These are phyloP conservation scores for Sigmodon hispidus DNA, from an alignment of 2,113 vertebrate species.

Conservation along the genomic window DNA sequence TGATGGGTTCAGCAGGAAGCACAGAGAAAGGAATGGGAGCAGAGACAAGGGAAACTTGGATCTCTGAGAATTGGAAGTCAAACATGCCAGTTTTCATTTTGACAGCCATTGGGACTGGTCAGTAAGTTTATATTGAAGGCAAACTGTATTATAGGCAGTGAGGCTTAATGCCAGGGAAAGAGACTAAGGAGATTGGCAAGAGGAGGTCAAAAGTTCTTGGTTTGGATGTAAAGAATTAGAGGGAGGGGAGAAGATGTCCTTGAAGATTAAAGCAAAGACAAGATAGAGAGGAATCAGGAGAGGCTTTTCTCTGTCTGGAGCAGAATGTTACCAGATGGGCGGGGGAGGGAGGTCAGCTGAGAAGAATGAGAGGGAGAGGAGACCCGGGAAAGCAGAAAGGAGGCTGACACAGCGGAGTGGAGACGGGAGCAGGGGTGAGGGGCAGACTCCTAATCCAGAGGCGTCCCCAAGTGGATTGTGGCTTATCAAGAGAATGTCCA, in stretches of 20 bases:
- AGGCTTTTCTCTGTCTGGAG: neutral
- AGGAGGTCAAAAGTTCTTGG: neutral
- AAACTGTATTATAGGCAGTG: neutral
- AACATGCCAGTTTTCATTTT: neutral
- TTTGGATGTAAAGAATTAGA: neutral
- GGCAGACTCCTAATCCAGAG: neutral
- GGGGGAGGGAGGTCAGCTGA: neutral
- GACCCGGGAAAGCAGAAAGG: too few species aligned
- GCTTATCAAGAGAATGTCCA: neutral
- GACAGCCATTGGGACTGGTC: neutral
- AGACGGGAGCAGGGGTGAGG: too few species aligned
- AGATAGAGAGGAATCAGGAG: neutral
- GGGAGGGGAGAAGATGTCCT: neutral
- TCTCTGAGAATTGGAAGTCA: neutral
- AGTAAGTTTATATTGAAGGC: neutral
- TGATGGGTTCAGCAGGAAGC: neutral
- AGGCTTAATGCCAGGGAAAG: neutral
- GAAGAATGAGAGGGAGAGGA: neutral
- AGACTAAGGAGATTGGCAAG: neutral
- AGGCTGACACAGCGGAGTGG: neutral
- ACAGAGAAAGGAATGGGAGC: too few species aligned
- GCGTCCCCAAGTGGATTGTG: neutral
- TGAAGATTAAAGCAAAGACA: neutral
- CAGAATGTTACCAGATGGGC: neutral
- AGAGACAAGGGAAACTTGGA: neutral